Percentiles rank a stretch among this genome's conserved stretches.
Conservation (phyloP, 2,888 invertebrate species). For the Griposia aprilina region DNA sequence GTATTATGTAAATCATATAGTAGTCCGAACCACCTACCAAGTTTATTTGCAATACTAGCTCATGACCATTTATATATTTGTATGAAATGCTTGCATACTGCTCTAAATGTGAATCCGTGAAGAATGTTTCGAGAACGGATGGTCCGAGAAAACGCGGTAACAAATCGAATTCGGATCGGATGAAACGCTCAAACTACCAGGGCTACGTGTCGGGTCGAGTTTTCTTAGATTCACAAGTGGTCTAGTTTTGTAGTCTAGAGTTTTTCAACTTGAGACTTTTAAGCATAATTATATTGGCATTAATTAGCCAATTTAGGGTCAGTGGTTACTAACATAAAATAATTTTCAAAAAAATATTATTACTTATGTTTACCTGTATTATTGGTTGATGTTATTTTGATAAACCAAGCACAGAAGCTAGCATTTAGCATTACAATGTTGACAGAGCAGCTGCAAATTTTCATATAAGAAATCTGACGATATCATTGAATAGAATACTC, state of each 20-base stretch:
- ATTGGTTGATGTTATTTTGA: neutral
- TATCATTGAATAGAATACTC: too few species aligned
- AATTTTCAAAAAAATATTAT: neutral
- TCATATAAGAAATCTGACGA: neutral
- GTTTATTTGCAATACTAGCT: neutral
- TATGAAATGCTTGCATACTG: slow-evolving; percentile 4
- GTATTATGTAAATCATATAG: neutral
- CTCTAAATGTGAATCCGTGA: slow-evolving; percentile 19
- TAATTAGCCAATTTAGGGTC: neutral
- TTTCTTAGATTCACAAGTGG: slow-evolving; percentile 1
- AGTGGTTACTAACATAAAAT: neutral
- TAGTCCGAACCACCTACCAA: neutral
- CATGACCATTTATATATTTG: neutral
- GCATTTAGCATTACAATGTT: neutral
- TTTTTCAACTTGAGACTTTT: neutral
- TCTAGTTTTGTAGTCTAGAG: too few species aligned
- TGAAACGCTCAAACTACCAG: slow-evolving; percentile 3
- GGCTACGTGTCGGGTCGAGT: neutral
- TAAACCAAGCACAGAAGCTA: neutral
- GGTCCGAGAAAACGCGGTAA: slow-evolving; percentile 12
- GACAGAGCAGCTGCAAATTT: neutral
- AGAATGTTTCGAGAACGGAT: neutral
- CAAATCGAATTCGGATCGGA: slow-evolving; percentile 26
- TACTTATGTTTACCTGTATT: neutral
- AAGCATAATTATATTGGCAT: neutral